Conservation (phyloP, 2,797 vertebrate genomes). For the Rhinoraja longicauda region DNA sequence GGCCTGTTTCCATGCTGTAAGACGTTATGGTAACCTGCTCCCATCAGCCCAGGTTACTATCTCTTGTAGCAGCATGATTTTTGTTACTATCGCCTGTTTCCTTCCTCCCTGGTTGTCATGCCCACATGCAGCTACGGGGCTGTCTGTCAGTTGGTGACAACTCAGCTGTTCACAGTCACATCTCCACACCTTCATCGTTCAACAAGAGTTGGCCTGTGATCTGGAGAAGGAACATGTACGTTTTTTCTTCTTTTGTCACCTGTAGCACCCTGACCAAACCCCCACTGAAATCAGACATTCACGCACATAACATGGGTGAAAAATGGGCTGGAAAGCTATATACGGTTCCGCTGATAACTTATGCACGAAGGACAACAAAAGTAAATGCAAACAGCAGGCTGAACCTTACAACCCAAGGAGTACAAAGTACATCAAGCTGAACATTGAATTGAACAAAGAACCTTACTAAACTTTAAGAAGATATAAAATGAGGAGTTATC, state of each 20-base stretch:
- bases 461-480: background rate
- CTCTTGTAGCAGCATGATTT: background rate
- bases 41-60: background rate
- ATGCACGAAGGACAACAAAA: background rate
- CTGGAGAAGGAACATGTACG: background rate
- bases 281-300: background rate
- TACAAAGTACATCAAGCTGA: background rate
- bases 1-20: too few relatives aligned
- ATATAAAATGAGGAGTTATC: background rate
- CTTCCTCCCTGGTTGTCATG: background rate
- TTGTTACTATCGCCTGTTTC: background rate
- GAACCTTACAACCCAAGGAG: background rate
- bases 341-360: background rate
- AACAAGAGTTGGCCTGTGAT: background rate
- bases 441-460: background rate
- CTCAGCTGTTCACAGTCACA: background rate
- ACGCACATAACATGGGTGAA: background rate
- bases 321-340: too few relatives aligned
- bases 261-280: background rate
- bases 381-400: too few relatives aligned
- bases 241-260: background rate
- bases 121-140: too few relatives aligned
- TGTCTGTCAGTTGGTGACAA: background rate
- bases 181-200: background rate
- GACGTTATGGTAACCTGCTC: too few relatives aligned